A percentile compares a stretch with the other conserved stretches of the same genome.
Conservation (phyloP, 1,140 invertebrate species). For the Heterodera carotae region DNA sequence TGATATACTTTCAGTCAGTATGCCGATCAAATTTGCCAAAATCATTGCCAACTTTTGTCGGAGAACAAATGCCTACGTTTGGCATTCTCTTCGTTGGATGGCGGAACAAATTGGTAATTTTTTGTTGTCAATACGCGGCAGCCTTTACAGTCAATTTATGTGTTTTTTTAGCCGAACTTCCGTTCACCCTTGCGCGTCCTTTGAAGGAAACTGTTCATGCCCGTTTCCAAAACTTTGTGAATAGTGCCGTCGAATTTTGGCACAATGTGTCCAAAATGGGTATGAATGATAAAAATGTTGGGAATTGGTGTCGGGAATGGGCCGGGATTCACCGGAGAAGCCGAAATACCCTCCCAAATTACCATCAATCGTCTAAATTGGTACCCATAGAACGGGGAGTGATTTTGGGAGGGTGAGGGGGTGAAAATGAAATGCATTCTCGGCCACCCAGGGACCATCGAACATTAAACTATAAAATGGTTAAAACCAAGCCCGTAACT, state of each 20-base stretch:
- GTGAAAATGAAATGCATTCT: no score
- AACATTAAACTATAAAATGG: no score
- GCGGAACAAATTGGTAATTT: not conserved
- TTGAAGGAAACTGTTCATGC: not conserved
- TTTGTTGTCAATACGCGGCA: not conserved
- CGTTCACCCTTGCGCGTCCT: not conserved
- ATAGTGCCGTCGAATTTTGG: not conserved
- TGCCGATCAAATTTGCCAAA: not conserved
- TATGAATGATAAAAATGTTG: not conserved
- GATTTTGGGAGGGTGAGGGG: no score
- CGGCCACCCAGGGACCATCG: no score
- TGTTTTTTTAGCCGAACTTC: not conserved
- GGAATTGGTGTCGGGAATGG: no score
- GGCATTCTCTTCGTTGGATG: not conserved
- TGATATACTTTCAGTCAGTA: not conserved
- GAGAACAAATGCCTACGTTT: not conserved
- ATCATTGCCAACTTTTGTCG: not conserved
- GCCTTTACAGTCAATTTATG: no score
- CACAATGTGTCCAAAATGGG: not conserved
- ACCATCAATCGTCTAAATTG: no score
- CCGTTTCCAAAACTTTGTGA: not conserved
- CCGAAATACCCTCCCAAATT: no score
- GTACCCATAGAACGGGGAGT: no score
- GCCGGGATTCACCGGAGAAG: no score
- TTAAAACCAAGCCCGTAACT: no score